Conservation (phyloP, 2,797 vertebrate genomes). For the Acipenser ruthenus region DNA sequence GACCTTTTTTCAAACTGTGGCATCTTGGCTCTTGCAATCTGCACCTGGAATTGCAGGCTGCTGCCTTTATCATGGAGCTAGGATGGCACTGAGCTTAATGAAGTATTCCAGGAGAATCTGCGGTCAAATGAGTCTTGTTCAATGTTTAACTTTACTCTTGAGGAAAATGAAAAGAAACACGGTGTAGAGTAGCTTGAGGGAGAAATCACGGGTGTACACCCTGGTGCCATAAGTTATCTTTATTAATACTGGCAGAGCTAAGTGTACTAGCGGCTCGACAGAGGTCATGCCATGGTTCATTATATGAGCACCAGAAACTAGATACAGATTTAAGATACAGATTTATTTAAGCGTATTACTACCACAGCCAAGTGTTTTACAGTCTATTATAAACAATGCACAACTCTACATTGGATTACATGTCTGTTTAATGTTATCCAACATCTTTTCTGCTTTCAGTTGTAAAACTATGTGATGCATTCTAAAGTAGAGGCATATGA, state of each 20-base stretch:
- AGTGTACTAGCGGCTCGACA: neutral
- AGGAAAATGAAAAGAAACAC: conserved; percentile 13
- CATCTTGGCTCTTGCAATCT: neutral
- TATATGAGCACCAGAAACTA: neutral
- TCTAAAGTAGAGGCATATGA: no score
- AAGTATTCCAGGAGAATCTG: neutral
- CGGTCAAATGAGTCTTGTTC: conserved; percentile 3
- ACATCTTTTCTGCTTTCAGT: no score
- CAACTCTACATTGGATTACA: no score
- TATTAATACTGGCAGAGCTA: conserved; percentile 1
- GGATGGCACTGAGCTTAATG: neutral
- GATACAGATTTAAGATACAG: no score
- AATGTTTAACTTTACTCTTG: conserved; percentile 6
- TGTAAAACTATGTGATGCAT: no score
- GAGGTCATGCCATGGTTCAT: neutral
- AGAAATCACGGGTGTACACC: conserved; percentile 6
- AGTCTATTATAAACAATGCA: no score
- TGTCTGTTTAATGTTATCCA: no score
- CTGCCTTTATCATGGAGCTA: neutral
- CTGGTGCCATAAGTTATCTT: neutral
- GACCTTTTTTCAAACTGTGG: neutral
- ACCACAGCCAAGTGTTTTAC: no score
- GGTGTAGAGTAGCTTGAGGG: conserved; percentile 8
- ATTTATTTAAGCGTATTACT: no score
- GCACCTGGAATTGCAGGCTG: neutral